Conservation (phyloP, 2,888 invertebrate species). For the Oscheius myriophilus region DNA sequence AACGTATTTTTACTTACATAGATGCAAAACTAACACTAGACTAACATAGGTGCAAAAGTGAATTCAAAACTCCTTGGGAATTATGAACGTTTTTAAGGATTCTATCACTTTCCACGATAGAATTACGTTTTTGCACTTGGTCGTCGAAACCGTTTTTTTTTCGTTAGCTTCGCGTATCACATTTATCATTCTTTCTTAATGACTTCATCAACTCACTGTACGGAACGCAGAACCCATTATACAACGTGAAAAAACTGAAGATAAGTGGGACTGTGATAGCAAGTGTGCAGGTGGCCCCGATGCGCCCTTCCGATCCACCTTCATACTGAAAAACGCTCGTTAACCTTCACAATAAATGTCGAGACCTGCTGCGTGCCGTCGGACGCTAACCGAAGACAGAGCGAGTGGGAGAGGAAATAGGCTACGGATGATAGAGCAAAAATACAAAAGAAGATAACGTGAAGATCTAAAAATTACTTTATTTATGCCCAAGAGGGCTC, state of each 20-base stretch:
- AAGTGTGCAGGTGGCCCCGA: slow-evolving; percentile 7
- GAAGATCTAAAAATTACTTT: slow-evolving; percentile 3
- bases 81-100: too few species aligned
- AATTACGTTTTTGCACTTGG: too few species aligned
- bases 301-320: slow-evolving; percentile 11
- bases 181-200: background rate
- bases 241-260: slow-evolving; percentile 20
- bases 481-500: background rate
- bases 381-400: slow-evolving; percentile 1
- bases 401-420: slow-evolving; percentile 17
- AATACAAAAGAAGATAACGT: slow-evolving; percentile 26
- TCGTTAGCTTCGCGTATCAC: background rate
- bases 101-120: too few species aligned
- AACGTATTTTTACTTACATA: too few species aligned
- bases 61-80: too few species aligned
- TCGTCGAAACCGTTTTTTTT: too few species aligned
- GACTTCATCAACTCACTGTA: slow-evolving; percentile 10
- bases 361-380: background rate
- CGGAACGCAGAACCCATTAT: slow-evolving; percentile 22
- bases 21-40: too few species aligned
- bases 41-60: too few species aligned
- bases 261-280: slow-evolving; percentile 18
- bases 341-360: background rate
- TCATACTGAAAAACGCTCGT: slow-evolving; percentile 8
- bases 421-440: slow-evolving; percentile 16